These are phyloP conservation scores for Siniperca knerii DNA, from an alignment of 2,113 vertebrate species.

Conservation along the genomic window DNA sequence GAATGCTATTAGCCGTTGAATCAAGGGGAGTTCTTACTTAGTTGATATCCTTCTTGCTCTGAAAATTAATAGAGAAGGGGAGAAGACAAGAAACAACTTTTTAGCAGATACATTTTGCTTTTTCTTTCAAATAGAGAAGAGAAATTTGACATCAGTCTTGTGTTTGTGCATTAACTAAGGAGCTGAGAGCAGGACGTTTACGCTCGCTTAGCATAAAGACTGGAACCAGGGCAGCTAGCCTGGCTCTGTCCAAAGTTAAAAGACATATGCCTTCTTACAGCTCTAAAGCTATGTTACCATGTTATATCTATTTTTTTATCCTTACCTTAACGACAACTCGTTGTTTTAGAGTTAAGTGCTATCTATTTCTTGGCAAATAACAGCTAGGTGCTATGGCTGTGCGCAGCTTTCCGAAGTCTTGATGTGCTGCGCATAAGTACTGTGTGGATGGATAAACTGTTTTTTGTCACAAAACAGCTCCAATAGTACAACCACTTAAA, in stretches of 20 bases:
- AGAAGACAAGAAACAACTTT: no score
- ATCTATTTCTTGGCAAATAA: neutral
- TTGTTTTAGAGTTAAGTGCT: neutral
- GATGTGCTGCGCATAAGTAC: neutral
- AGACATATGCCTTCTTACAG: no score
- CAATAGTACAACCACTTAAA: no score
- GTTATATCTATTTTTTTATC: neutral
- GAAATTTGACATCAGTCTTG: neutral
- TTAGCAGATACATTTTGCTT: no score
- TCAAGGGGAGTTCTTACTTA: no score
- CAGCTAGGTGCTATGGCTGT: neutral
- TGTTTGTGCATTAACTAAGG: neutral
- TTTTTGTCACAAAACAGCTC: no score
- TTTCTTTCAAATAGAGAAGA: no score
- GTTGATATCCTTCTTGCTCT: no score
- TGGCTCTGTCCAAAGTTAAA: no score
- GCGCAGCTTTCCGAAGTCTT: neutral
- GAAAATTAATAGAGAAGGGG: no score
- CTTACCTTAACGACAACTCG: no score
- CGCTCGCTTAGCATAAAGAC: neutral
- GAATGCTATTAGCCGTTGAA: neutral
- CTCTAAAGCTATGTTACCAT: neutral
- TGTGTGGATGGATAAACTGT: neutral
- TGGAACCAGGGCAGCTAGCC: neutral
- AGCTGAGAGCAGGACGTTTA: neutral